These are phyloP conservation scores for Plagiodera versicolora DNA, from an alignment of 2,888 invertebrate genomes.

Conservation along the genomic window DNA sequence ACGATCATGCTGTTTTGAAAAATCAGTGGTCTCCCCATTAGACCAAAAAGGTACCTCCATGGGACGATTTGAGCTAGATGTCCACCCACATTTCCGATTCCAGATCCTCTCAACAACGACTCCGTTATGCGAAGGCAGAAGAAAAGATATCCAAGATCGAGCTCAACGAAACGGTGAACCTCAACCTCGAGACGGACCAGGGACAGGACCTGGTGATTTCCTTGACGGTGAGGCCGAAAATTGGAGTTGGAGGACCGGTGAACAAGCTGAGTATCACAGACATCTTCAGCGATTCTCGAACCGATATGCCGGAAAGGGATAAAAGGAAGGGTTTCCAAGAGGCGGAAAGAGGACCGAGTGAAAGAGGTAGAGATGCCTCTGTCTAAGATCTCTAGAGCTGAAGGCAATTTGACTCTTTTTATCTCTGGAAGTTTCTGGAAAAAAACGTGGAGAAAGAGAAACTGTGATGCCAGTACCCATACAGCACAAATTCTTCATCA, in stretches of 20 bases:
- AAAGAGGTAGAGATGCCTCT: neutral
- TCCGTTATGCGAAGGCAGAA: neutral
- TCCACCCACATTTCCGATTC: too few species aligned
- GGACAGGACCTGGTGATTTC: slow-evolving; percentile 38
- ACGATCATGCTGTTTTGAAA: too few species aligned
- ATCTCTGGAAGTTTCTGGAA: too few species aligned
- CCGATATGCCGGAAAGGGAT: slow-evolving; percentile 6
- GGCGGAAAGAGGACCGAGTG: neutral
- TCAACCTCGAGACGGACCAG: slow-evolving; percentile 31
- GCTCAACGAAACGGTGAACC: slow-evolving; percentile 34
- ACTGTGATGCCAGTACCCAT: too few species aligned
- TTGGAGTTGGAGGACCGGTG: neutral
- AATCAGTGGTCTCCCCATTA: too few species aligned
- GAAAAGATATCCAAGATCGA: slow-evolving; percentile 20
- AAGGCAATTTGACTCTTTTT: too few species aligned
- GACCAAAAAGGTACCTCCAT: too few species aligned
- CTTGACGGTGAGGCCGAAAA: slow-evolving; percentile 31
- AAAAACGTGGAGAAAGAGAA: too few species aligned
- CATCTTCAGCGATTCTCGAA: slow-evolving; percentile 32
- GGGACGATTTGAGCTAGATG: too few species aligned
- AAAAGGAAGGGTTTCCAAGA: neutral
- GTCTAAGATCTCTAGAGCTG: too few species aligned
- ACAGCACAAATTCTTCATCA: too few species aligned
- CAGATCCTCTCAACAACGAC: neutral
- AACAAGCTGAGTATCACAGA: slow-evolving; percentile 29